Evolutionary conservation across 1,140 invertebrate genomes (phyloP), one percentile per base, ranked within the genome.

Genomic region (Diabrotica virgifera): DNA sequence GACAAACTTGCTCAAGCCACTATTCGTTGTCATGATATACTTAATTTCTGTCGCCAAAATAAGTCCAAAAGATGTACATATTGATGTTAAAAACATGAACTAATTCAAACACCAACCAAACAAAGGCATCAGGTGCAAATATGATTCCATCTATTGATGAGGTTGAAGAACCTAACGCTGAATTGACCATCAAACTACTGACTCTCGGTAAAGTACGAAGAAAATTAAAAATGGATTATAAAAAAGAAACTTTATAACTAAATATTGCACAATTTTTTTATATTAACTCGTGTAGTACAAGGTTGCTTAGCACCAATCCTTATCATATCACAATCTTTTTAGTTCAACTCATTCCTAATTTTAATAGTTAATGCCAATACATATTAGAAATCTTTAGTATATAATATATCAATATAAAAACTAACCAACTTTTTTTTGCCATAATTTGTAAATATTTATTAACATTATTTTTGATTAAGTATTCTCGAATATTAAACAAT

Each of bases 231-330:
- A 64, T 59, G 46, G 52, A 65, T 59, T 62, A 65, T 37, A 65
- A 65, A 61, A 46, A 36, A 60, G 63, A 59, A 63, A 24, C 59
- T 52, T 69, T 57, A 70, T 52, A 70, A 71, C 70, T 70, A 68
- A 73, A 70, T 75, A 75, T 75, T 75, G 73, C 73, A 75, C 71
- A 72, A 64, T 59, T 59, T 68, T 24, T 62, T 57, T 57, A 64
- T 55, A 65, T 51, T 56, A 64, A 64, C 63, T 70, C 60, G 61
- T 66, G 54, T 65, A 63, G 60, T 66, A 70, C 57, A 68, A 73
- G 72, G 72, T 76, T 74, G 72, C 73, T 72, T 76, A 76, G 75
- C 75, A 76, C 75, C 75, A 76, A 72, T 71, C 71, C 72, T 46
- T 69, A 69, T 70, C 70, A 72, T 76, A 76, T 74, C 73, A 75